phyloP scores from a whole-genome alignment of 2,113 vertebrate species.

The Microcebus ravelobensis region DNA sequence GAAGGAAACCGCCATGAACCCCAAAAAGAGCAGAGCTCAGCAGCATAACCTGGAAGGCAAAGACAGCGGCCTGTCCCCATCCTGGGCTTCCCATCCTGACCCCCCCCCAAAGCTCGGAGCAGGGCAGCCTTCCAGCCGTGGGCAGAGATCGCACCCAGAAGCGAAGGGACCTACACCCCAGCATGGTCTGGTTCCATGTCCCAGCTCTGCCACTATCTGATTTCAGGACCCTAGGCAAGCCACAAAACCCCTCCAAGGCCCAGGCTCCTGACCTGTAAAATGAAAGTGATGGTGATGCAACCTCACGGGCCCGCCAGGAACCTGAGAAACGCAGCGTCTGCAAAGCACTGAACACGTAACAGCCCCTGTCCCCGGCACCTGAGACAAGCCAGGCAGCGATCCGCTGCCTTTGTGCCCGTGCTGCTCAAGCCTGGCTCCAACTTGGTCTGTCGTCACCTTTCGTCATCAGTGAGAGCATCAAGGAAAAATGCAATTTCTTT shows the following conservation, averaged over 20 bases:
- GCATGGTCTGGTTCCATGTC: background rate
- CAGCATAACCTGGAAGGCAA: background rate
- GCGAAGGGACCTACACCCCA: fast-evolving
- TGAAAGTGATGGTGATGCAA: fast-evolving
- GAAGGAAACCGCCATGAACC: background rate
- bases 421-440: background rate
- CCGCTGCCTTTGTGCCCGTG: fast-evolving
- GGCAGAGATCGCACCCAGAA: too few relatives aligned
- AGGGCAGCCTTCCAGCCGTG: background rate
- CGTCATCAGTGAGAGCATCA: background rate
- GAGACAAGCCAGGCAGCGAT: fast-evolving
- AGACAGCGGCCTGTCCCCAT: background rate
- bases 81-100: background rate
- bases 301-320: fast-evolving
- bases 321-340: fast-evolving
- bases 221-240: background rate
- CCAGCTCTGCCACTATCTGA: background rate
- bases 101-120: background rate
- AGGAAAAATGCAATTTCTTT: background rate
- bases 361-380: fast-evolving
- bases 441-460: background rate
- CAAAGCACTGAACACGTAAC: fast-evolving
- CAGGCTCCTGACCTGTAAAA: background rate
- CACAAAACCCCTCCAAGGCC: background rate
- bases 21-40: background rate